Evolutionary conservation across 2,113 vertebrate species (phyloP).

Genomic region (Ctenodactylus gundi): DNA sequence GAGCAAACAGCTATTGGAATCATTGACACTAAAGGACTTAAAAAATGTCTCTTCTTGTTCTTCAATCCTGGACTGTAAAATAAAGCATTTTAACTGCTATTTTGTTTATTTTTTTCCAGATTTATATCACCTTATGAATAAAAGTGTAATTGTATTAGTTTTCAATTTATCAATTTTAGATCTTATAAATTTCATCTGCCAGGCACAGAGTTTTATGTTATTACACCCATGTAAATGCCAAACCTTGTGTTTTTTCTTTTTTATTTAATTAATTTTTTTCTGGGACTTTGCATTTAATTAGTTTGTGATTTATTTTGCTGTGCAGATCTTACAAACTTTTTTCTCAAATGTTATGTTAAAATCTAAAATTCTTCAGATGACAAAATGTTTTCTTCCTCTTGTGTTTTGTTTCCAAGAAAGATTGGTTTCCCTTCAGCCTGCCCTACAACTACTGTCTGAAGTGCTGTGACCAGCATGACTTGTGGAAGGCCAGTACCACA

Average conservation of each 20-base stretch:
- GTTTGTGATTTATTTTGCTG: background rate
- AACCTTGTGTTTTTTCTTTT: background rate
- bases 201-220: background rate
- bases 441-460: background rate
- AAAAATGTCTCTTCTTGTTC: background rate
- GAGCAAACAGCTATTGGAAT: background rate
- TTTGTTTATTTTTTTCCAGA: background rate
- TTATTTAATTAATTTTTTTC: background rate
- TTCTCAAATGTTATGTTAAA: background rate
- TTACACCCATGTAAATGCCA: conserved; percentile 13
- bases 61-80: background rate
- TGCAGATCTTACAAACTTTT: background rate
- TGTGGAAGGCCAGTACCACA: too few relatives aligned
- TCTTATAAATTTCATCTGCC: background rate
- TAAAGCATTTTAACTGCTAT: background rate
- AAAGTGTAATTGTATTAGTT: background rate
- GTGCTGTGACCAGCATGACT: too few relatives aligned
- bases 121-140: background rate
- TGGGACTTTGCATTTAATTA: background rate
- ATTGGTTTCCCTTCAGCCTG: background rate
- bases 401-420: background rate
- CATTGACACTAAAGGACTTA: background rate
- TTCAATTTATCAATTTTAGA: background rate
- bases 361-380: background rate
- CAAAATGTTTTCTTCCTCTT: too few relatives aligned